Evolutionary conservation across 2,888 invertebrate genomes (phyloP).

Genomic region (Morpho achilles): DNA sequence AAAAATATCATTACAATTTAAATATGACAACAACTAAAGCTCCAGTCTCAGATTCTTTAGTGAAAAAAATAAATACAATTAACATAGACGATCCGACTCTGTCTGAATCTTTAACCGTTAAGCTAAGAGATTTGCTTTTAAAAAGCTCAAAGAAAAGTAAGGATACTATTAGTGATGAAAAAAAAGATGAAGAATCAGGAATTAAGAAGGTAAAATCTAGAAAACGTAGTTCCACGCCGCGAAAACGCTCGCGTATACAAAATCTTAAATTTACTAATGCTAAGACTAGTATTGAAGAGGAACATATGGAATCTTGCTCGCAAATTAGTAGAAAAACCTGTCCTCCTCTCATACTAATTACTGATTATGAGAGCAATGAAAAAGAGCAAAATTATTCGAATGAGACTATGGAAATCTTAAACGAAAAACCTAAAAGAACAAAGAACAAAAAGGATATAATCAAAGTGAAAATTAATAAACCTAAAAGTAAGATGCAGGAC

Average conservation of each 20-base stretch:
- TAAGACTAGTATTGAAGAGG: slow-evolving; percentile 50
- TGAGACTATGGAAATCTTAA: slow-evolving; percentile 5
- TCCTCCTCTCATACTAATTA: slow-evolving; percentile 38
- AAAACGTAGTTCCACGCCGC: slow-evolving; percentile 35
- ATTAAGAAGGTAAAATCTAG: slow-evolving; percentile 31
- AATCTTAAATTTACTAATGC: slow-evolving; percentile 23
- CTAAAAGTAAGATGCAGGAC: slow-evolving; percentile 37
- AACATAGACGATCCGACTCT: slow-evolving; percentile 43
- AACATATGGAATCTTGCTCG: slow-evolving; percentile 49
- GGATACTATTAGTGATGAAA: slow-evolving; percentile 33
- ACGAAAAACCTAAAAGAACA: slow-evolving; percentile 33
- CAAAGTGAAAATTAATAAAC: slow-evolving; percentile 64
- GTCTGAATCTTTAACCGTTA: slow-evolving; percentile 52
- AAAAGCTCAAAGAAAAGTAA: slow-evolving; percentile 59
- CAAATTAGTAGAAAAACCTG: slow-evolving; percentile 48
- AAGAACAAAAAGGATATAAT: slow-evolving; percentile 57
- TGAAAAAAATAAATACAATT: slow-evolving; percentile 43
- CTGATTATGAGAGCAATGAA: slow-evolving; percentile 32
- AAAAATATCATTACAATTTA: slow-evolving; percentile 25
- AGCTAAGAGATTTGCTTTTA: slow-evolving; percentile 50
- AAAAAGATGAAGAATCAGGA: slow-evolving; percentile 22
- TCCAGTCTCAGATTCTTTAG: slow-evolving; percentile 42
- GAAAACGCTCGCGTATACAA: slow-evolving; percentile 25
- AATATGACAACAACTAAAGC: slow-evolving; percentile 21
- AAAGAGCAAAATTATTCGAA: slow-evolving; percentile 25